Evolutionary conservation across 2,888 invertebrate genomes (phyloP).

Genomic region (Adelognathus sp.): DNA sequence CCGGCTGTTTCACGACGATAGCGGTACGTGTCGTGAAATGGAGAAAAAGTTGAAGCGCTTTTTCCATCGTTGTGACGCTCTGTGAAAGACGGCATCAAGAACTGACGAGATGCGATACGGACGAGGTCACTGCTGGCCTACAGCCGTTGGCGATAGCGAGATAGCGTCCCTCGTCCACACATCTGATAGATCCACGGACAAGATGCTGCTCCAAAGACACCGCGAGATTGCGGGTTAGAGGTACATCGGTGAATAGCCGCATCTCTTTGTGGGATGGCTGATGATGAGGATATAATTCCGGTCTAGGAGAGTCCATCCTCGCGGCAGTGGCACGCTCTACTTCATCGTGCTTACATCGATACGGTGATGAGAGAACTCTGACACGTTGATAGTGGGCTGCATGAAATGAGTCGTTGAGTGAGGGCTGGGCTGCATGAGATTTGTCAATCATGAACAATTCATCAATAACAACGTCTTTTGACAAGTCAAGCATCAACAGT

Average conservation of each 20-base stretch:
- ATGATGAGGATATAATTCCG: conserved; percentile 3
- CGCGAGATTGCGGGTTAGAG: conserved; percentile 18
- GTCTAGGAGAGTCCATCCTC: neutral
- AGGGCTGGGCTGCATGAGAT: too few relatives aligned
- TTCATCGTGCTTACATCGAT: conserved; percentile 23
- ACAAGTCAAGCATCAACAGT: too few relatives aligned
- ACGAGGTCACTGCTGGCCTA: conserved; percentile 64
- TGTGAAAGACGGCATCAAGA: conserved; percentile 33
- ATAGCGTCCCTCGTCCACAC: conserved; percentile 29
- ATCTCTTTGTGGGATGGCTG: conserved; percentile 43
- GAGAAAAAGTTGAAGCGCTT: neutral
- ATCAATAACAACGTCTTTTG: too few relatives aligned
- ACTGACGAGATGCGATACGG: conserved; percentile 59
- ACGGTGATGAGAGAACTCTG: conserved; percentile 3
- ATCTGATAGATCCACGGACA: conserved; percentile 41
- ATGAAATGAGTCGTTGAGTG: too few relatives aligned
- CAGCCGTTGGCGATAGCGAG: conserved; percentile 62
- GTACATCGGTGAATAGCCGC: conserved; percentile 40
- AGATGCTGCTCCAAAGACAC: conserved; percentile 37
- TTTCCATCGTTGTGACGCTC: neutral
- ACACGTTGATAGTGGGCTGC: neutral
- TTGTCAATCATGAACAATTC: too few relatives aligned
- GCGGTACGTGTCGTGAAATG: conserved; percentile 27
- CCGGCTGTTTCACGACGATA: conserved; percentile 68
- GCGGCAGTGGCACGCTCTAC: conserved; percentile 34